phyloP scores from a whole-genome alignment of 2,797 vertebrate species.

The Botia almorhae region DNA sequence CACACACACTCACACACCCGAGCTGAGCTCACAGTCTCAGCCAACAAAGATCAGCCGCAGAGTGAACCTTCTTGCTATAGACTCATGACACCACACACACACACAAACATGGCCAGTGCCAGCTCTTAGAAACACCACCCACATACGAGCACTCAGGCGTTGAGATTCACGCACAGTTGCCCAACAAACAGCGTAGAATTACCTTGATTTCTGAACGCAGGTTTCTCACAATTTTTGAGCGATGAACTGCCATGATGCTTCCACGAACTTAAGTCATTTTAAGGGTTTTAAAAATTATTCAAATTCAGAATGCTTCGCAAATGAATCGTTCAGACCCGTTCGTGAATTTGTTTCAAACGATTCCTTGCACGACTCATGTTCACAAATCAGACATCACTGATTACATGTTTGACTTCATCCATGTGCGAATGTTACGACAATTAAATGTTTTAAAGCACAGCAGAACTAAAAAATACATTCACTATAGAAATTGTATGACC shows the following conservation, averaged over 20 bases:
- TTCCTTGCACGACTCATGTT: too few species aligned
- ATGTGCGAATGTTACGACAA: too few species aligned
- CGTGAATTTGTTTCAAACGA: neutral
- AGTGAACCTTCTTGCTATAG: constrained; percentile 47
- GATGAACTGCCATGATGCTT: too few species aligned
- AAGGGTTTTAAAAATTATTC: neutral
- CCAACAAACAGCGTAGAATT: constrained; percentile 37
- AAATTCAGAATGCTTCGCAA: neutral
- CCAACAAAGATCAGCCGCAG: constrained; percentile 59
- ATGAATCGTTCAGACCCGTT: neutral
- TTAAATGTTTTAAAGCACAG: too few species aligned
- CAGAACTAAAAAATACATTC: too few species aligned
- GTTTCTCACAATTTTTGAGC: too few species aligned
- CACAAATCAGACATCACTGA: neutral
- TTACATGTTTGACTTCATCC: neutral
- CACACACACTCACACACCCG: constrained; percentile 49
- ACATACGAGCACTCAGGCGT: constrained; percentile 42
- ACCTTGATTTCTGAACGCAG: neutral
- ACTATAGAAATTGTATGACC: too few species aligned
- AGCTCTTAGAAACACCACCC: constrained; percentile 46
- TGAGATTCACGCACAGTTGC: constrained; percentile 4
- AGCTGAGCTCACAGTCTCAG: constrained; percentile 48
- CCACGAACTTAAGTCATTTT: neutral
- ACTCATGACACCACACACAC: constrained; percentile 51
- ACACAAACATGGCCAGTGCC: constrained; percentile 45